Evolutionary conservation across 2,888 invertebrate genomes (phyloP), one percentile per base, ranked within the genome.

Genomic region (Shargacucullia verbasci): DNA sequence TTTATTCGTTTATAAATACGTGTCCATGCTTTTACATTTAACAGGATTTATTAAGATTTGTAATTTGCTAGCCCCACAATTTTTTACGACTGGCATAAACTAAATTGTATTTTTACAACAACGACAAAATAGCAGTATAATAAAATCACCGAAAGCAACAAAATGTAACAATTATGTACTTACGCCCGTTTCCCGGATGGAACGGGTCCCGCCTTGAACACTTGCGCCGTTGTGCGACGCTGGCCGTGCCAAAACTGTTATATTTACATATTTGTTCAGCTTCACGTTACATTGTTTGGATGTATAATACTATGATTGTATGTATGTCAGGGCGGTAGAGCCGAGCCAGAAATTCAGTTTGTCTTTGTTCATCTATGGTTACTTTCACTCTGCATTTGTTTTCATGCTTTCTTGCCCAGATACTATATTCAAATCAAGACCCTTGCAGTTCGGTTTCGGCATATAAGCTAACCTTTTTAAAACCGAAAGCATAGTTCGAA

Each of bases 261-360:
- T 71, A 68, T 70, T 70, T 70, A 69, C 73, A 76, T 76, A 76
- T 73, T 73, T 73, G 72, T 59, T 66, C 73, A 73, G 70, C 49
- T 47, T 72, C 58, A 59, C 31, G 29, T 15, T 63, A 49, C 59
- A 47, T 59, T 64, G 53, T 67, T 57, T 29, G 27, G 46, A 45
- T 14, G 35, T 14, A 37, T 10, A 2, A 13, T 59, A 49, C 43
- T 45, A 38, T 41, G 48, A 31, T 37, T 40, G 57, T 69, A 58
- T 66, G 57, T 66, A 52, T 66, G 70, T 64, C 70, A 64, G 65
- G 70, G 70, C 46, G 48, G 52, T 27, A 58, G 40, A 35, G 14
- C 15, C 8, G 49, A 70, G 71, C 65, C 70, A 70, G 65, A 49
- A 53, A 49, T 64, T 53, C 45, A 12, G 48, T 53, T 49, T 44